These are phyloP conservation scores for Aldabrachelys gigantea DNA, from an alignment of 2,113 vertebrate genomes.

Conservation along the genomic window DNA sequence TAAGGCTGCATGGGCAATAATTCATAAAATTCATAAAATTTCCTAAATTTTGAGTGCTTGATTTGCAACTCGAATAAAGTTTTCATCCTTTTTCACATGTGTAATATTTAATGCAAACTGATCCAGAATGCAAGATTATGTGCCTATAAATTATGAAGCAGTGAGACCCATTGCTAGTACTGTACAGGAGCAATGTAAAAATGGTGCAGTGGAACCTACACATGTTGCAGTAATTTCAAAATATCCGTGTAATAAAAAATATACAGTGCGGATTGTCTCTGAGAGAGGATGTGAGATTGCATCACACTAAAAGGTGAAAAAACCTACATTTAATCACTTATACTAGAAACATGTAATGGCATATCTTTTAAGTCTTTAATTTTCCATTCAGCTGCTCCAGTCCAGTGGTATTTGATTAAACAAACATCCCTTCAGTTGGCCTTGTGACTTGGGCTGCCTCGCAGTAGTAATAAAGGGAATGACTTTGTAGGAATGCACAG, in stretches of 20 bases:
- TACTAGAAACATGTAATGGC: not conserved
- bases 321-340: not conserved
- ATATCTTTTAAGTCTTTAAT: not conserved
- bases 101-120: not conserved
- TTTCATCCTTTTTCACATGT: not conserved
- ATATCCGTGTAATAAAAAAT: not conserved
- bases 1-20: too few species aligned
- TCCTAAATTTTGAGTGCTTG: too few species aligned
- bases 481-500: not conserved
- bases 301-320: rapidly evolving
- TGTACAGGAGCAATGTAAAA: not conserved
- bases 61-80: too few species aligned
- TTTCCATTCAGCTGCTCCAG: not conserved
- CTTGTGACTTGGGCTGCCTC: not conserved
- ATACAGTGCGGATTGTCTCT: not conserved
- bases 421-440: not conserved
- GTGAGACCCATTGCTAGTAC: not conserved
- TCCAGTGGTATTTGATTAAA: not conserved
- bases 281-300: not conserved
- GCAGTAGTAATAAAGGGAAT: not conserved
- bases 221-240: not conserved
- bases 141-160: not conserved
- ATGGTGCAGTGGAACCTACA: not conserved
- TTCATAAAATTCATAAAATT: too few species aligned
- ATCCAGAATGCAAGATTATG: not conserved